These are phyloP conservation scores for Scelioninae gen. 2 DNA, from an alignment of 2,888 invertebrate genomes.

Conservation along the genomic window DNA sequence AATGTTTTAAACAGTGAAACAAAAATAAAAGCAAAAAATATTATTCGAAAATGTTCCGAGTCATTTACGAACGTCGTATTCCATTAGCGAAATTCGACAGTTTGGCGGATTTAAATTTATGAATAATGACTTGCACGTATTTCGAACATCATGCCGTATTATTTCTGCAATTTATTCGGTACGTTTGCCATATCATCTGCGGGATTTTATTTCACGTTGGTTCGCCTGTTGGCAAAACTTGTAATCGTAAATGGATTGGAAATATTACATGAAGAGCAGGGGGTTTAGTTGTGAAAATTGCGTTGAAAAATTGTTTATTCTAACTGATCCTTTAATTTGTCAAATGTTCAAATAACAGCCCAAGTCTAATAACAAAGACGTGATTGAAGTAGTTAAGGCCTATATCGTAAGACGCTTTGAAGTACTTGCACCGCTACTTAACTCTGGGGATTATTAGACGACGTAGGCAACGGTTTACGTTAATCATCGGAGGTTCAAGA, in stretches of 20 bases:
- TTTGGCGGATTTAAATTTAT: slow-evolving; percentile 44
- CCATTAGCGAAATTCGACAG: slow-evolving; percentile 47
- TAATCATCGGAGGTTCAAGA: slow-evolving; percentile 37
- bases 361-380: slow-evolving; percentile 25
- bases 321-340: too few species aligned
- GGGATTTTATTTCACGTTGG: slow-evolving; percentile 29
- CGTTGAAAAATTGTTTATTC: too few species aligned
- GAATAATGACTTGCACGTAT: slow-evolving; percentile 52
- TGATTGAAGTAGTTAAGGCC: slow-evolving; percentile 51
- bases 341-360: slow-evolving; percentile 32
- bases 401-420: slow-evolving; percentile 51
- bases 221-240: slow-evolving; percentile 5
- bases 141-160: slow-evolving; percentile 46
- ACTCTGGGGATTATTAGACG: slow-evolving; percentile 38
- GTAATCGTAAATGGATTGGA: slow-evolving; percentile 36
- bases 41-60: slow-evolving; percentile 14
- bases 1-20: background rate
- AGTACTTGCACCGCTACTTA: slow-evolving; percentile 42
- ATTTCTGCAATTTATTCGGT: slow-evolving; percentile 43
- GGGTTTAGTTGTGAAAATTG: slow-evolving; percentile 1
- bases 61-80: slow-evolving; percentile 28
- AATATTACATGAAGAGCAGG: slow-evolving; percentile 14
- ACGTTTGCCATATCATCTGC: slow-evolving; percentile 47
- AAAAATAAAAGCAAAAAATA: slow-evolving; percentile 17
- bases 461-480: slow-evolving; percentile 19